Evolutionary conservation across 2,113 vertebrate species (phyloP), one percentile per base, ranked within the genome.

Genomic region (Scartelaos histophorus): DNA sequence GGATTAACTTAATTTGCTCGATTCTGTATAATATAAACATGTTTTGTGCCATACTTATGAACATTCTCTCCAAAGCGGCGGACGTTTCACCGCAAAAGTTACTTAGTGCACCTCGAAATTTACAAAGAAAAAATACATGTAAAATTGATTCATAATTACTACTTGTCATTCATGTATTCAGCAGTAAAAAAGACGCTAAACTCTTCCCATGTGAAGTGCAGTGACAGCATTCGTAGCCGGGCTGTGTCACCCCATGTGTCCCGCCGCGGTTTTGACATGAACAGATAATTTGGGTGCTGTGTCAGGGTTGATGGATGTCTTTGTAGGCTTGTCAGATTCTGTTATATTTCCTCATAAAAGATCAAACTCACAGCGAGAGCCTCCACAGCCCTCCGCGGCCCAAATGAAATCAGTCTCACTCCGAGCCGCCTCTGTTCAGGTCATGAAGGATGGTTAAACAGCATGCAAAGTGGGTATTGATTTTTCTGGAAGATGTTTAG

Each of bases 401-500:
- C 19, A 66, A 69, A 66, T 11, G 1, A 73, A 76, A 70, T 16
- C 65, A 15, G 34, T 13, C 58, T 22, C 38, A 77, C 29, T 58
- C 25, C 13, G 5, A 47, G 45, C 16, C 21, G 64, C 65, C 16
- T 78, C 43, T 13, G 24, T 15, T 66, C 13, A 60, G 65, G 69
- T 70, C 66, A 70, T 35, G 76, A 74, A 49, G 24, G 46, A 61
- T 49, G 62, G 67, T 69, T 54, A 81, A 75, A 77, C 15, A 57
- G 19, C 65, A 71, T 70, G 66, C 67, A 73, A 74, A 86, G 78
- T 80, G 6, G 71, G 51, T 78, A 81, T 84, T 71, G 49, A 56
- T 21, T 25, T 53, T 17, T 34, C 21, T 57, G 57, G 51, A 58
- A 81, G 79, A 79, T 69, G 73, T 90, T 84, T 76, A 76, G 75